phyloP scores from a whole-genome alignment of 2,888 invertebrate genomes.

The Isoperla grammatica region DNA sequence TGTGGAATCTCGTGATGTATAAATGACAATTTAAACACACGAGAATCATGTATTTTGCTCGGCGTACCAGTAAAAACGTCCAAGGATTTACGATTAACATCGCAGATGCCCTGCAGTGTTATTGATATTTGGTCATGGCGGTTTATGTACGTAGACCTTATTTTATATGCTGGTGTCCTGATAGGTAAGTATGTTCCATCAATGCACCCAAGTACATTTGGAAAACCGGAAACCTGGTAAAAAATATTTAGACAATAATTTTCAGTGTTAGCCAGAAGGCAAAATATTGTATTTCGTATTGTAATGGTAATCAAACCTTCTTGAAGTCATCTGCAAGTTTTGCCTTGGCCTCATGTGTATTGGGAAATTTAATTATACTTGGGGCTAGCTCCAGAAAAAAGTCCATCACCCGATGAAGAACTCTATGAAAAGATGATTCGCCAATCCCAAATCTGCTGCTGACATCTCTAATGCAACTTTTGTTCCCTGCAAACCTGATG shows the following conservation, averaged over 20 bases:
- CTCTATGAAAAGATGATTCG: background rate
- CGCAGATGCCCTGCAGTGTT: constrained; percentile 38
- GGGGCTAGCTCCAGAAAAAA: constrained; percentile 13
- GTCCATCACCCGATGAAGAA: background rate
- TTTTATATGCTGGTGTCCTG: constrained; percentile 36
- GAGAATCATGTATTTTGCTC: constrained; percentile 37
- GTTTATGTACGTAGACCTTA: constrained; percentile 38
- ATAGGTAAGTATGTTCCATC: constrained; percentile 30
- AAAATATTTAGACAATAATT: background rate
- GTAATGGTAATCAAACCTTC: background rate
- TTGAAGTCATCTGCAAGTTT: background rate
- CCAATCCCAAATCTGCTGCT: too few relatives aligned
- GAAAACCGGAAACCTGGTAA: constrained; percentile 1
- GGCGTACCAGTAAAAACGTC: constrained; percentile 37
- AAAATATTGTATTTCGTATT: too few relatives aligned
- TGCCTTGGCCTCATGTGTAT: background rate
- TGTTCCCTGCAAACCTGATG: too few relatives aligned
- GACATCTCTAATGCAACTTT: too few relatives aligned
- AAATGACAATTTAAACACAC: constrained; percentile 34
- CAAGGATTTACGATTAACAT: constrained; percentile 34
- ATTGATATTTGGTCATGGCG: constrained; percentile 31
- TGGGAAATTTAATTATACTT: constrained; percentile 6
- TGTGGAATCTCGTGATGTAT: constrained; percentile 36
- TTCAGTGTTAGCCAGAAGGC: background rate
- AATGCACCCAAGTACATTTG: constrained; percentile 21